These are phyloP conservation scores for Sebastes trivittatus DNA, from an alignment of 2,797 vertebrate genomes.

Conservation along the genomic window DNA sequence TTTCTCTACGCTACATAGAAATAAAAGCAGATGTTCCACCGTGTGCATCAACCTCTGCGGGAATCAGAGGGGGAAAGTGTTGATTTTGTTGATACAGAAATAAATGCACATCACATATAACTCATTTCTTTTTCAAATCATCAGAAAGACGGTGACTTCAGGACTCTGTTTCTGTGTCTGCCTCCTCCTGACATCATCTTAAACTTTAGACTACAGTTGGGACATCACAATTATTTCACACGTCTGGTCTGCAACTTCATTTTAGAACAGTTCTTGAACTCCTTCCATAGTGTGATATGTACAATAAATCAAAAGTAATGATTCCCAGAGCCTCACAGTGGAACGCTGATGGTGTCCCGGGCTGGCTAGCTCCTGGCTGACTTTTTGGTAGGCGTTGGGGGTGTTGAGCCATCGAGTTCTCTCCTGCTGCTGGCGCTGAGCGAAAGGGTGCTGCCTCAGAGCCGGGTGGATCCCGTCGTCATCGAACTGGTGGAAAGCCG, in stretches of 20 bases:
- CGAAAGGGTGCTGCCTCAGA: slow-evolving; percentile 86
- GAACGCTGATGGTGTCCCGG: slow-evolving; percentile 86
- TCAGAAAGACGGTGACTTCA: background rate
- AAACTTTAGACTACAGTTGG: background rate
- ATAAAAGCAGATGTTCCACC: background rate
- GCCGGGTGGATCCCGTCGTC: slow-evolving; percentile 83
- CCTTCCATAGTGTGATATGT: background rate
- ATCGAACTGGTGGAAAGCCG: slow-evolving; percentile 90
- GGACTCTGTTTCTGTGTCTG: background rate
- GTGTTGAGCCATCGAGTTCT: slow-evolving; percentile 98
- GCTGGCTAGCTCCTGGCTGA: slow-evolving; percentile 88
- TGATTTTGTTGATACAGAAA: background rate
- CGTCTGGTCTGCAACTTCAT: background rate
- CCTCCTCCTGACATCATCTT: background rate
- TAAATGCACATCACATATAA: background rate
- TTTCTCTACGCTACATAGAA: background rate
- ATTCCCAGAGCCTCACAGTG: slow-evolving; percentile 79
- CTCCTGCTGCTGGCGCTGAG: slow-evolving; percentile 93
- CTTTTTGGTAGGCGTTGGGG: slow-evolving; percentile 93
- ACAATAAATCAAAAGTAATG: background rate
- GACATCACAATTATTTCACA: background rate
- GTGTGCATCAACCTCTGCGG: background rate
- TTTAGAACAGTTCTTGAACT: background rate
- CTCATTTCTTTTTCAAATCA: background rate
- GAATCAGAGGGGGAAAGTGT: background rate